These are phyloP conservation scores for Drosophila monieri DNA, from an alignment of 2,888 invertebrate species.

Conservation along the genomic window DNA sequence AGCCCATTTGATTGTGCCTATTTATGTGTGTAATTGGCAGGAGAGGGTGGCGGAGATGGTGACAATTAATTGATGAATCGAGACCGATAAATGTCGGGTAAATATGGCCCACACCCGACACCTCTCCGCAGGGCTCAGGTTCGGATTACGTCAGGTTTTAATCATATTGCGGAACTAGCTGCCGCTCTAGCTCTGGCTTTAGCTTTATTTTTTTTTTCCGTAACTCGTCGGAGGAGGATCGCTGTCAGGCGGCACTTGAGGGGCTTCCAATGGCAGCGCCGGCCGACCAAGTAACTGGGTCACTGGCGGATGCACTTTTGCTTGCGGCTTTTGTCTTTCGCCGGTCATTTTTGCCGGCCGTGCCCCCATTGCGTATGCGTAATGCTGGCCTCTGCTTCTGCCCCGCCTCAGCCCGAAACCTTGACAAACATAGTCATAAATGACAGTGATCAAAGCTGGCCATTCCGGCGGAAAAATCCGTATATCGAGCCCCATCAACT, in stretches of 20 bases:
- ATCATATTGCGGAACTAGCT: slow-evolving; percentile 75
- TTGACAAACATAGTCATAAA: slow-evolving; percentile 54
- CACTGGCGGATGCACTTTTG: slow-evolving; percentile 67
- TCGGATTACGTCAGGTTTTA: slow-evolving; percentile 67
- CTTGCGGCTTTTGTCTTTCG: slow-evolving; percentile 59
- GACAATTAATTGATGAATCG: slow-evolving; percentile 45
- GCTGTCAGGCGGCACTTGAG: slow-evolving; percentile 62
- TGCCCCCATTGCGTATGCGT: slow-evolving; percentile 52
- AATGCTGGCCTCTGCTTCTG: slow-evolving; percentile 30
- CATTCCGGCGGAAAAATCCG: slow-evolving; percentile 13
- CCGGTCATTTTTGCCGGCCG: slow-evolving; percentile 22
- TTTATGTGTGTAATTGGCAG: slow-evolving; percentile 44
- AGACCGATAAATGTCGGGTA: slow-evolving; percentile 21
- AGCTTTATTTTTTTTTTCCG: slow-evolving; percentile 17
- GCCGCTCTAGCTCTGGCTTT: slow-evolving; percentile 36
- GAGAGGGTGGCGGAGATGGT: slow-evolving; percentile 3
- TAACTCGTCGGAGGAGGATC: slow-evolving; percentile 55
- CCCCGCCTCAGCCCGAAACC: slow-evolving; percentile 44
- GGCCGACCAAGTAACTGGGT: slow-evolving; percentile 73
- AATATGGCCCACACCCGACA: slow-evolving; percentile 40
- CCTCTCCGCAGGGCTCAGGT: slow-evolving; percentile 46
- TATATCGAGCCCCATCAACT: slow-evolving; percentile 26
- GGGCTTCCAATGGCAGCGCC: slow-evolving; percentile 61
- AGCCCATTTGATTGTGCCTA: slow-evolving; percentile 32
- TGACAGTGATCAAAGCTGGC: slow-evolving; percentile 40